Evolutionary conservation across 2,888 invertebrate species (phyloP), one percentile per base, ranked within the genome.

Genomic region (Cistogaster globosa): DNA sequence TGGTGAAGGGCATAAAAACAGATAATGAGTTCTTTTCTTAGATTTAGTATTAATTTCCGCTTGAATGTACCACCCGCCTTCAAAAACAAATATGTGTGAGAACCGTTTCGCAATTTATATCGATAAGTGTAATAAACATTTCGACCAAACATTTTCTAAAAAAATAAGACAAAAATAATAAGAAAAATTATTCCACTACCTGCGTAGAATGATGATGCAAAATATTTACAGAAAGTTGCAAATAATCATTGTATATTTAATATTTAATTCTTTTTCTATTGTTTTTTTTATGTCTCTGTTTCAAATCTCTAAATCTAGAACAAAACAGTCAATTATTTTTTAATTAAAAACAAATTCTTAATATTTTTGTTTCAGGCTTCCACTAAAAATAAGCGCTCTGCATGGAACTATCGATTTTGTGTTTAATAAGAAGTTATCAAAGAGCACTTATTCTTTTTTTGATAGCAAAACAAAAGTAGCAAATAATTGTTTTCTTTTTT

Each of bases 21-120:
- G n/a, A n/a, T n/a, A n/a, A n/a, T n/a, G n/a, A n/a, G n/a, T 38
- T 48, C 20, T 72, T 20, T 38, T 58, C 36, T 0, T n/a, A 45
- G 65, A 3, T 72, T 62, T 76, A 85, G 86, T 87, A 86, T 88
- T 87, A 86, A 90, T 90, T 89, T 90, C 90, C 89, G 88, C 86
- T 90, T 89, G 89, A 89, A 90, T 90, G 88, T 89, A 89, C 88
- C 90, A 89, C 89, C 90, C 89, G 90, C 89, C 55, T 55, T 58
- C 26, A 60, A 83, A 60, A 53, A 26, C 4, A 38, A 11, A 38
- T 38, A 38, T 6, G 38, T 11, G 11, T 12, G 12, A n/a, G 45
- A 48, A 4, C n/a, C 9, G 6, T 48, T 4, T 48, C 16, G n/a
- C 45, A 42, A 42, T 14, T 12, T 14, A 4, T n/a, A 16, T 16